These are phyloP conservation scores for Hesperophylax magnus DNA, from an alignment of 1,140 invertebrate species.

Conservation along the genomic window DNA sequence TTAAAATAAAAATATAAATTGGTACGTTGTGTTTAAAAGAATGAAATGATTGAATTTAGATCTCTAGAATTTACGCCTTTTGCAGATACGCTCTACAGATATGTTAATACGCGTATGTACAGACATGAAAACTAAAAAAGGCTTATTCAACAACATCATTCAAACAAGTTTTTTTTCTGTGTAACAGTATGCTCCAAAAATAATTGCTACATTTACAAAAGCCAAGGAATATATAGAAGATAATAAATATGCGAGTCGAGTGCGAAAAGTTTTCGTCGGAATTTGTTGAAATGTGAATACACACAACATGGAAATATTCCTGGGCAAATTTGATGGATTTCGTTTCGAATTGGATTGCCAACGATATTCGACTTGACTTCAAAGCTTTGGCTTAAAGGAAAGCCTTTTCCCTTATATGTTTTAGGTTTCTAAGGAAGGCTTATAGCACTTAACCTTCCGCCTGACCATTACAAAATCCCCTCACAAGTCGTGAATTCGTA, in stretches of 20 bases:
- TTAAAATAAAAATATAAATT: too few species aligned
- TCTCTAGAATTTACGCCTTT: too few species aligned
- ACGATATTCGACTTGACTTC: conserved; percentile 35
- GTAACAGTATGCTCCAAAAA: not conserved
- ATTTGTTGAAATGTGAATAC: conserved; percentile 5
- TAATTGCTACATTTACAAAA: conserved; percentile 29
- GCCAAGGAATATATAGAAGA: not conserved
- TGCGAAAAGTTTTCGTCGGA: not conserved
- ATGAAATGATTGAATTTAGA: too few species aligned
- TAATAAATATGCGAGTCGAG: not conserved
- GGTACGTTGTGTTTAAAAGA: too few species aligned
- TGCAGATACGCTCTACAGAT: too few species aligned
- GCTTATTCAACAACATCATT: too few species aligned
- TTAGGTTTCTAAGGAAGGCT: conserved; percentile 32
- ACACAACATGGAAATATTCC: conserved; percentile 16
- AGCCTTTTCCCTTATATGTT: conserved; percentile 36
- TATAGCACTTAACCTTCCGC: conserved; percentile 38
- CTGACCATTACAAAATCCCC: conserved; percentile 30
- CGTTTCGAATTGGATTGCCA: conserved; percentile 34
- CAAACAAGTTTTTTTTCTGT: not conserved
- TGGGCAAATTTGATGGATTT: conserved; percentile 36
- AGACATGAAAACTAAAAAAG: too few species aligned
- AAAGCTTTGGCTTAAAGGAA: conserved; percentile 25
- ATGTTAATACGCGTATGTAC: too few species aligned
- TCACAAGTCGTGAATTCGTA: conserved; percentile 42